Conservation (phyloP, 2,888 invertebrate species). For the Caenorhabditis sp. region DNA sequence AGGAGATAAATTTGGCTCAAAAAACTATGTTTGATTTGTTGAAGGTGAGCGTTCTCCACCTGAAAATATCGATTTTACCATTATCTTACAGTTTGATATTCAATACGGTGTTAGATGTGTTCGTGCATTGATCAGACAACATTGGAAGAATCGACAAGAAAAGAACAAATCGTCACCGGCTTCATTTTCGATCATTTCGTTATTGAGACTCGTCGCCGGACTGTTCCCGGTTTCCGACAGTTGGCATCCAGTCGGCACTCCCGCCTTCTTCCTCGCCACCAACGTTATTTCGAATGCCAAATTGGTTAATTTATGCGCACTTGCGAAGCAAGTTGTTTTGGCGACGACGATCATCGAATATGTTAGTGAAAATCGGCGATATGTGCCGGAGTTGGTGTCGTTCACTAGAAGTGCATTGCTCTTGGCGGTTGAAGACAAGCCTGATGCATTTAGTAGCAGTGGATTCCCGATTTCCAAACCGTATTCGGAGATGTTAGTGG, state of each 20-base stretch:
- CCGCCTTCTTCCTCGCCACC: constrained; percentile 83
- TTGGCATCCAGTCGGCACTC: constrained; percentile 86
- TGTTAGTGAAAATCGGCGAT: constrained; percentile 75
- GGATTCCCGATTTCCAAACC: constrained; percentile 58
- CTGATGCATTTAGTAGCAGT: constrained; percentile 34
- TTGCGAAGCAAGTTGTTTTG: constrained; percentile 41
- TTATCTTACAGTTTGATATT: constrained; percentile 54
- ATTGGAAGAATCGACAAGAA: constrained; percentile 45
- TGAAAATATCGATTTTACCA: too few species aligned
- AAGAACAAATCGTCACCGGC: constrained; percentile 24
- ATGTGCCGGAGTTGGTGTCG: constrained; percentile 83
- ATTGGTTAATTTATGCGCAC: constrained; percentile 25
- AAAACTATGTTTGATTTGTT: constrained; percentile 26
- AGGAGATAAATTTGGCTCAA: constrained; percentile 31
- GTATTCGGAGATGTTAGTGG: constrained; percentile 50
- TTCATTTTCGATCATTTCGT: constrained; percentile 43
- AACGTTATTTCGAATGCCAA: constrained; percentile 73
- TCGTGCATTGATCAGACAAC: constrained; percentile 53
- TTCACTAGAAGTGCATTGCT: constrained; percentile 82
- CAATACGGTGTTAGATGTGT: constrained; percentile 56
- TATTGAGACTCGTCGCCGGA: constrained; percentile 82
- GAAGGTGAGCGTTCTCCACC: constrained; percentile 38
- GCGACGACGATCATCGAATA: constrained; percentile 44
- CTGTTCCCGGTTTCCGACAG: constrained; percentile 90
- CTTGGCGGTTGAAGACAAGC: constrained; percentile 74